These are phyloP conservation scores for Terrapene triunguis DNA, from an alignment of 2,113 vertebrate genomes.

Conservation along the genomic window DNA sequence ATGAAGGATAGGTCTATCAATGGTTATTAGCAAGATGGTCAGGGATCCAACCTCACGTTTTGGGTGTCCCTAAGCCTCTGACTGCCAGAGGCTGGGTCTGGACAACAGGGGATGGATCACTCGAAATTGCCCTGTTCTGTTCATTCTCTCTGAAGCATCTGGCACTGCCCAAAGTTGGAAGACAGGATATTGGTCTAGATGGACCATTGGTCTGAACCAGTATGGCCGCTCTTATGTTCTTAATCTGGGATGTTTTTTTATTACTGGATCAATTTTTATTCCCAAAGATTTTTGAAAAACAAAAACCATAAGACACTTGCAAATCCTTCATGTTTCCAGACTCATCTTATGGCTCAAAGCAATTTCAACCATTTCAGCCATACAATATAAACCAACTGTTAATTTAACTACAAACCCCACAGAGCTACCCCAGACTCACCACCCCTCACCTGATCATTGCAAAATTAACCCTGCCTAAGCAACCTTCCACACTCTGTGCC, in stretches of 20 bases:
- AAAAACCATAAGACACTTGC: background rate
- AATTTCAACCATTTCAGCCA: background rate
- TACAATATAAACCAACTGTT: background rate
- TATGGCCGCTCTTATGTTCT: background rate
- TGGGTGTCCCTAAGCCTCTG: too few relatives aligned
- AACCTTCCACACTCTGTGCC: background rate
- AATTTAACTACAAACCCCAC: background rate
- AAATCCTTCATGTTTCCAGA: background rate
- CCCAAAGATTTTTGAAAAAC: background rate
- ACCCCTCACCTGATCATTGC: rapidly evolving
- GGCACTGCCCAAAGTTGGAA: background rate
- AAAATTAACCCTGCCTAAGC: rapidly evolving
- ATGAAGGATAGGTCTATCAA: too few relatives aligned
- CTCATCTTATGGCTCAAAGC: background rate
- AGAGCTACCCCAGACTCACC: background rate
- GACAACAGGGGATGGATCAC: too few relatives aligned
- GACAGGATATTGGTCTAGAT: background rate
- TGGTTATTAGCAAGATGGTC: too few relatives aligned
- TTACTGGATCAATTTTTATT: background rate
- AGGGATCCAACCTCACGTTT: too few relatives aligned
- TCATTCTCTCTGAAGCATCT: background rate
- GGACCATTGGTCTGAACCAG: background rate
- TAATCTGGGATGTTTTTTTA: background rate
- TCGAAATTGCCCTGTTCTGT: too few relatives aligned
- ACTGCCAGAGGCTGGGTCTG: too few relatives aligned